Evolutionary conservation across 2,888 invertebrate genomes (phyloP), one percentile per base, ranked within the genome.

Genomic region (Ypsolopha sequella): DNA sequence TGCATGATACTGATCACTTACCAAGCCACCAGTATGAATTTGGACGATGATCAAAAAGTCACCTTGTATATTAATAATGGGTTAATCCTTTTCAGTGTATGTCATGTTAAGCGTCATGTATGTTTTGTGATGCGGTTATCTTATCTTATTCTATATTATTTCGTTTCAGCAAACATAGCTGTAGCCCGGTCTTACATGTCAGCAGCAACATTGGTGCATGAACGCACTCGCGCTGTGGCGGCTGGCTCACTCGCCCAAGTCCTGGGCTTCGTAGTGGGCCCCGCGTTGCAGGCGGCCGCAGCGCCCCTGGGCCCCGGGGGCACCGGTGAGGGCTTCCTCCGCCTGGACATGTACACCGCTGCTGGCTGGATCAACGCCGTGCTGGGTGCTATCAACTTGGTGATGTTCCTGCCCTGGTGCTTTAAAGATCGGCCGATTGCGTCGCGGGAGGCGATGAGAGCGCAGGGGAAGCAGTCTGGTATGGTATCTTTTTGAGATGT

Each of bases 281-380:
- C 96, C 6, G 94, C 91, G 43, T 78, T 95, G 53, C 95, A 96
- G 81, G 92, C 95, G 1, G 89, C 90, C 2, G 93, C 94, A 0
- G 93, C 95, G 10, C 94, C 93, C 4, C 78, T 95, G 38, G 95
- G 95, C 1, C 88, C 90, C 48, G 80, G 90, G 10, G 61, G 76
- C 34, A 79, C 79, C 63, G 68, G 74, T 55, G 70, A 89, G n/a
- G 68, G 73, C 53, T 78, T 89, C 7, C 68, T 94, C 45, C 89
- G 91, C 46, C 79, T 95, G 45, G 93, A 95, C 75, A 95, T 96
- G 95, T 96, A 93, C 80, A 95, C 95, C 0, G 93, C 94, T 8
- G 89, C 93, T 3, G 95, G 94, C 6, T 95, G 95, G 95, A 91
- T 94, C 62, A 95, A 95, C 73, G 94, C 93, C 2, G 56, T 92